Conservation (phyloP, 2,888 invertebrate genomes). For the Scaptomyza tumidula region DNA sequence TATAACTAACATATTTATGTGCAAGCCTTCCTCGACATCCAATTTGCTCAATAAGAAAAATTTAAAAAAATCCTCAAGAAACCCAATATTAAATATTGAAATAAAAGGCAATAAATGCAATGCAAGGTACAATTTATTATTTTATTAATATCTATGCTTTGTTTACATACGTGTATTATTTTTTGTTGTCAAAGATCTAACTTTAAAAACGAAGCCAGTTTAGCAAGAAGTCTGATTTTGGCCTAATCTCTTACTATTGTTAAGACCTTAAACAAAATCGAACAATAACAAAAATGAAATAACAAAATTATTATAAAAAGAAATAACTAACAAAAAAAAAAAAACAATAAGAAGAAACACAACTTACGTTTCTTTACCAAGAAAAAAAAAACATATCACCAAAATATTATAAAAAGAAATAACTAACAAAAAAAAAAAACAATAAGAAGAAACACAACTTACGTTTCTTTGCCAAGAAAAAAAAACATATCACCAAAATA, state of each 20-base stretch:
- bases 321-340: neutral
- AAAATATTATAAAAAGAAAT: too few relatives aligned
- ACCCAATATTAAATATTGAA: neutral
- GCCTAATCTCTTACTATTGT: neutral
- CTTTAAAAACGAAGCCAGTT: constrained; percentile 18
- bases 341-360: too few relatives aligned
- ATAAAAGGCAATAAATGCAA: neutral
- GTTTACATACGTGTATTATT: constrained; percentile 25
- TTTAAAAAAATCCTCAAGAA: constrained; percentile 70
- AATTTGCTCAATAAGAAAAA: constrained; percentile 66
- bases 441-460: too few relatives aligned
- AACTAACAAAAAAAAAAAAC: neutral
- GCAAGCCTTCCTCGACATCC: constrained; percentile 21
- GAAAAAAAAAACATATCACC: neutral
- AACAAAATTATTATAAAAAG: neutral
- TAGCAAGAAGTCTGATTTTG: neutral
- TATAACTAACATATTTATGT: constrained; percentile 11
- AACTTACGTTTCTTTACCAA: neutral
- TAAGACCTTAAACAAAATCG: constrained; percentile 11
- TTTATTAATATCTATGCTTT: neutral
- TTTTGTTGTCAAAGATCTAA: constrained; percentile 28
- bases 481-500: too few relatives aligned
- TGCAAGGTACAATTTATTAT: constrained; percentile 51
- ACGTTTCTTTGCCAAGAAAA: too few relatives aligned
- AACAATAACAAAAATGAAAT: neutral